Evolutionary conservation across 2,888 invertebrate genomes (phyloP).

Genomic region (Drosophila eohydei): DNA sequence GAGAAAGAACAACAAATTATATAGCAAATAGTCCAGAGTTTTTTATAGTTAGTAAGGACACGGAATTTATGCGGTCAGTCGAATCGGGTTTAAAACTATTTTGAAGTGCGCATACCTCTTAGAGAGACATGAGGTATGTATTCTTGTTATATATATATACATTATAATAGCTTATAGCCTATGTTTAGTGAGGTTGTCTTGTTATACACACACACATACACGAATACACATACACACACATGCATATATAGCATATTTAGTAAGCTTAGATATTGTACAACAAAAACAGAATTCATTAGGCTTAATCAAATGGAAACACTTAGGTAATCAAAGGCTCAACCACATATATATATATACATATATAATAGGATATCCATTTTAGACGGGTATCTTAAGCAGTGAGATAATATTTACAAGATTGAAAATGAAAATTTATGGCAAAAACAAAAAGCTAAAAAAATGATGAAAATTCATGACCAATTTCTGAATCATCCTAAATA

Average conservation of each 20-base stretch:
- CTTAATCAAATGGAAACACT: slow-evolving; percentile 21
- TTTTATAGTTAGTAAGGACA: slow-evolving; percentile 66
- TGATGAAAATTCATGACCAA: slow-evolving; percentile 48
- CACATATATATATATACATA: neutral
- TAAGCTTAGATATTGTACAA: slow-evolving; percentile 11
- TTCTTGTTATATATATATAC: slow-evolving; percentile 68
- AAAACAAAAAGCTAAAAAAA: slow-evolving; percentile 3
- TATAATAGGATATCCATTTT: slow-evolving; percentile 5
- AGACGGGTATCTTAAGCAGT: slow-evolving; percentile 36
- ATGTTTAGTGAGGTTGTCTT: slow-evolving; percentile 79
- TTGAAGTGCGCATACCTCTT: slow-evolving; percentile 52
- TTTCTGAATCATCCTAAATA: slow-evolving; percentile 34
- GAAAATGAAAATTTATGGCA: slow-evolving; percentile 22
- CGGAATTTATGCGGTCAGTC: slow-evolving; percentile 67
- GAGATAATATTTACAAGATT: slow-evolving; percentile 56
- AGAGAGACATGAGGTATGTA: slow-evolving; percentile 64
- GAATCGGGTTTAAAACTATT: slow-evolving; percentile 74
- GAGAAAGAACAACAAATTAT: slow-evolving; percentile 19
- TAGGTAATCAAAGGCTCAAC: slow-evolving; percentile 52
- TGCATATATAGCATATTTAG: slow-evolving; percentile 53
- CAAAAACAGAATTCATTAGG: slow-evolving; percentile 22
- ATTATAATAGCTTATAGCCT: slow-evolving; percentile 56
- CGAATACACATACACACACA: slow-evolving; percentile 26
- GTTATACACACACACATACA: slow-evolving; percentile 64
- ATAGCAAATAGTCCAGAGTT: slow-evolving; percentile 59